A percentile compares a stretch with the other conserved stretches of the same genome.
phyloP scores from a whole-genome alignment of 2,888 invertebrate genomes.

The Dysmachus trigonus region DNA sequence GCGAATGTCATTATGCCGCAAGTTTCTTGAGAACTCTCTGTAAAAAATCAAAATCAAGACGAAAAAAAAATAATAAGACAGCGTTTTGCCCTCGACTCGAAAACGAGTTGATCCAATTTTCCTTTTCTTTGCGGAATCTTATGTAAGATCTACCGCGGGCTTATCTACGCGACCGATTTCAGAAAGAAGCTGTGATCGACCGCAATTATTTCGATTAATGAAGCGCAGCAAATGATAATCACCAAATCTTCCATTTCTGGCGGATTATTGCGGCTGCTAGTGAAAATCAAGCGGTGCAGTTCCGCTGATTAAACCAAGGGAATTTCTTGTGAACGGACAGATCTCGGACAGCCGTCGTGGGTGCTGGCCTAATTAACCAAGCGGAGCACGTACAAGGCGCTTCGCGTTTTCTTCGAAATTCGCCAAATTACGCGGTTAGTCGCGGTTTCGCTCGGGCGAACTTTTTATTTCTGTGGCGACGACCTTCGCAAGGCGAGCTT shows the following conservation, averaged over 20 bases:
- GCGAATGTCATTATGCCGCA: slow-evolving; percentile 11
- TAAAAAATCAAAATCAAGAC: neutral
- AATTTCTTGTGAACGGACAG: neutral
- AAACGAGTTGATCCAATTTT: slow-evolving; percentile 27
- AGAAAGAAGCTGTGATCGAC: neutral
- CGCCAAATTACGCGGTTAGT: neutral
- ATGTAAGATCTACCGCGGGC: neutral
- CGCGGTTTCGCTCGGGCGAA: neutral
- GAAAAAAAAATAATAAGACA: neutral
- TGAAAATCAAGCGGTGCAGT: neutral
- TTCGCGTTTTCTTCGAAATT: slow-evolving; percentile 4
- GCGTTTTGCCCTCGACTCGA: neutral
- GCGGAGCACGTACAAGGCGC: neutral
- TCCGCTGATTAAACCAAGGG: neutral
- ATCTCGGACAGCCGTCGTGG: neutral
- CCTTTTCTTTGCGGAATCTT: neutral
- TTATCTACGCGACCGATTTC: neutral
- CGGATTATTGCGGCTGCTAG: neutral
- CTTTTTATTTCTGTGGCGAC: neutral
- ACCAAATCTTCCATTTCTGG: neutral
- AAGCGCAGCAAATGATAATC: neutral
- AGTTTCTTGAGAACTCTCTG: slow-evolving; percentile 9
- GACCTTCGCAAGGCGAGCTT: neutral
- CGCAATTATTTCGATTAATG: neutral
- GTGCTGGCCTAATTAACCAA: slow-evolving; percentile 12